Conservation (phyloP, 2,888 invertebrate species). For the Brenthis daphne region DNA sequence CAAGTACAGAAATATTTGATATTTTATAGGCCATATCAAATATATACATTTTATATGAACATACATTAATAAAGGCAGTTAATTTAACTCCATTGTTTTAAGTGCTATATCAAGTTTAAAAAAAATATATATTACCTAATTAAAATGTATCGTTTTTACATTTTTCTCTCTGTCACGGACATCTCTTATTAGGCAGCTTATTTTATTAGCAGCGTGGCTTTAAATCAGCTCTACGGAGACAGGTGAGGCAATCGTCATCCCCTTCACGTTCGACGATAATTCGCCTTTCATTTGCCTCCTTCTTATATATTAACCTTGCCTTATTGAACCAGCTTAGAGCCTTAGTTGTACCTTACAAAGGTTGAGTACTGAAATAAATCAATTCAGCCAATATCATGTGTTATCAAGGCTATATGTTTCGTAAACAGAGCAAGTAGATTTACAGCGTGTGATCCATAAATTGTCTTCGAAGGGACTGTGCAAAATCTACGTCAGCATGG, state of each 20-base stretch:
- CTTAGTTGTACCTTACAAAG: slow-evolving; percentile 11
- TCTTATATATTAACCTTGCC: slow-evolving; percentile 21
- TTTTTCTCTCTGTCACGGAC: slow-evolving; percentile 37
- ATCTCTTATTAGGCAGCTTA: slow-evolving; percentile 56
- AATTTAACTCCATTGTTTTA: too few species aligned
- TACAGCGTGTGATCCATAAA: slow-evolving; percentile 75
- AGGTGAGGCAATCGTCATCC: slow-evolving; percentile 58
- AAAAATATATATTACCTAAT: background rate
- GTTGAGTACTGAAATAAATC: slow-evolving; percentile 29
- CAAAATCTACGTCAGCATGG: slow-evolving; percentile 69
- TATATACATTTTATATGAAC: too few species aligned
- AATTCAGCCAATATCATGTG: slow-evolving; percentile 36
- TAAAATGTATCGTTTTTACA: slow-evolving; percentile 23
- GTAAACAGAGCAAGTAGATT: slow-evolving; percentile 66
- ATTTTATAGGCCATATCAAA: too few species aligned
- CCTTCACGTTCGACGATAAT: slow-evolving; percentile 57
- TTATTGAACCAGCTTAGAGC: slow-evolving; percentile 5
- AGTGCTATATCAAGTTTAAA: too few species aligned
- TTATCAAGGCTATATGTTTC: slow-evolving; percentile 49
- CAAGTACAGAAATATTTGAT: too few species aligned
- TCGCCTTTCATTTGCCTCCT: slow-evolving; percentile 43
- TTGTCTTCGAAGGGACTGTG: slow-evolving; percentile 61
- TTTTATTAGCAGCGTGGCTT: slow-evolving; percentile 57
- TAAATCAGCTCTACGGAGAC: slow-evolving; percentile 55
- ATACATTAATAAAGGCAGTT: too few species aligned